Conservation (phyloP, 1,140 invertebrate species). For the Sipha flava region DNA sequence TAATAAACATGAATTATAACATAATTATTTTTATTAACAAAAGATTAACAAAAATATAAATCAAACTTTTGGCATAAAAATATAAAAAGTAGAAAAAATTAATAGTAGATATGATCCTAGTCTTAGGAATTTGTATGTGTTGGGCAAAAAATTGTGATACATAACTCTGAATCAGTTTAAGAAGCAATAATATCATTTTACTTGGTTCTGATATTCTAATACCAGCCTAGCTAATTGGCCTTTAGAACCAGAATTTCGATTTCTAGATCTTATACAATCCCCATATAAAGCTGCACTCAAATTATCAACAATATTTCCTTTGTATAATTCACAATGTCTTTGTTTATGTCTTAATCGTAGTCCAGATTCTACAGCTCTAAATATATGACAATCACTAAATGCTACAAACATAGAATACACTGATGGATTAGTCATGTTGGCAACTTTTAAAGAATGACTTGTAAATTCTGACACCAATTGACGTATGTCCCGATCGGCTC, state of each 20-base stretch:
- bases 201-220: slow-evolving; percentile 36
- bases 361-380: slow-evolving; percentile 62
- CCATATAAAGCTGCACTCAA: slow-evolving; percentile 21
- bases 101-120: too few species aligned
- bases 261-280: slow-evolving; percentile 34
- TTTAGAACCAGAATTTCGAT: slow-evolving; percentile 37
- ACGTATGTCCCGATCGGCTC: slow-evolving; percentile 54
- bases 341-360: slow-evolving; percentile 44
- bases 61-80: too few species aligned
- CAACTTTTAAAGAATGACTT: slow-evolving; percentile 3
- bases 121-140: too few species aligned
- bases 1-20: too few species aligned
- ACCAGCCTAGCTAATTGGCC: slow-evolving; percentile 38
- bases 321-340: slow-evolving; percentile 13
- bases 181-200: not conserved
- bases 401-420: slow-evolving; percentile 58
- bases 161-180: too few species aligned
- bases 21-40: too few species aligned
- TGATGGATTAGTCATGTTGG: slow-evolving; percentile 41
- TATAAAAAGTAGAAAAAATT: too few species aligned
- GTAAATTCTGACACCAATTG: slow-evolving; percentile 24
- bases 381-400: slow-evolving; percentile 53
- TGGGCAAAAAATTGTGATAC: too few species aligned
- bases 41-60: too few species aligned
- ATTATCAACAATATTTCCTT: not conserved